Evolutionary conservation across 2,113 vertebrate species (phyloP), one percentile per base, ranked within the genome.

Genomic region (Albula goreensis): DNA sequence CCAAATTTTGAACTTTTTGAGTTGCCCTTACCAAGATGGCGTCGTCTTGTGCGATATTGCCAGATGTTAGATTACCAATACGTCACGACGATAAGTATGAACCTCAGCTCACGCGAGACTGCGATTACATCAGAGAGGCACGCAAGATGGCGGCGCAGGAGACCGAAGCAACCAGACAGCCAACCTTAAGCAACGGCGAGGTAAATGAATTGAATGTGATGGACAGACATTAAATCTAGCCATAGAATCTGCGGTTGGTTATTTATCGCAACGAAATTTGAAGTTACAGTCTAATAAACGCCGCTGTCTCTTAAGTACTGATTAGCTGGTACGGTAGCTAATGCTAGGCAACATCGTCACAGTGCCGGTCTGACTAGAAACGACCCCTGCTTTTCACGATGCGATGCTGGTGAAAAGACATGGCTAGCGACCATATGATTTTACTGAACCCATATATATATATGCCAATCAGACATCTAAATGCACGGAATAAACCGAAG

Each of bases 131-230:
- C 89, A 86, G 81, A 85, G 90, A 94, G 95, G 94, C 92, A 89
- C 92, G 92, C 92, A 93, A 96, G 95, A 96, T 96, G 95, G 95
- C 95, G 95, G 93, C 94, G 91, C 94, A 94, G 95, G 95, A 93
- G 93, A 93, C 89, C 84, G 91, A 93, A 89, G 92, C 90, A 80
- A 57, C 92, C 51, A 87, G 86, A 89, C 93, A 93, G 89, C 88
- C 89, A 22, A 85, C 88, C 89, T 91, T 90, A 80, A 94, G 93
- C 93, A 96, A 96, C 91, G 95, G 95, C 93, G 95, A 96, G 95
- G 95, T 96, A 95, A 94, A 92, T 89, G 81, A 91, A 92, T 90
- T 88, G 92, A 90, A 91, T 13, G 9, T 10, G 25, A 57, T 56
- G 63, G 5, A 17, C n/a, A 22, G 50, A 22, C 17, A 79, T 15